Evolutionary conservation across 2,888 invertebrate species (phyloP).

Genomic region (Melanargia galathea): DNA sequence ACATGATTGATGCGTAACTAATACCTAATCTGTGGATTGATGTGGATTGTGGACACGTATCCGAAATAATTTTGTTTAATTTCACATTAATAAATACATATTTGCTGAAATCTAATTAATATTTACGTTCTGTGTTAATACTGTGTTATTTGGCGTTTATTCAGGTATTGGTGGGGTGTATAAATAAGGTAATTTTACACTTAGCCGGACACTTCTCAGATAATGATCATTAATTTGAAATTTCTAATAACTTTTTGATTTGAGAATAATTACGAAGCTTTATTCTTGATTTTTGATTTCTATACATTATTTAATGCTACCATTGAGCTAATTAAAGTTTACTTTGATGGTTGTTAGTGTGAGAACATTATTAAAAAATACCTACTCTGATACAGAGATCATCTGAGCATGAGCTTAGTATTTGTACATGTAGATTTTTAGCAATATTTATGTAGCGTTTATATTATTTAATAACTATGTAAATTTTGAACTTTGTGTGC

Average conservation of each 20-base stretch:
- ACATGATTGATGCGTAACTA: too few species aligned
- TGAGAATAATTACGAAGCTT: neutral
- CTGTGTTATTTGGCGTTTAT: conserved; percentile 7
- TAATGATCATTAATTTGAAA: neutral
- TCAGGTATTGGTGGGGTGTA: conserved; percentile 12
- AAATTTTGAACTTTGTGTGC: too few species aligned
- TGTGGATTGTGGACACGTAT: conserved; percentile 61
- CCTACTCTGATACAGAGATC: too few species aligned
- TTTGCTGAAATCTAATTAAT: conserved; percentile 3
- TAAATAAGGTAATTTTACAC: conserved; percentile 22
- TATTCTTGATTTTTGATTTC: neutral
- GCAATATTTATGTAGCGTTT: too few species aligned
- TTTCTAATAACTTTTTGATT: neutral
- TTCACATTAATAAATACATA: conserved; percentile 17
- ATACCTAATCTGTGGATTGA: too few species aligned
- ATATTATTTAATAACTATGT: too few species aligned
- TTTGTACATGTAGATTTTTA: too few species aligned
- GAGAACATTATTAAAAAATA: too few species aligned
- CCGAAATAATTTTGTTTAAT: conserved; percentile 35
- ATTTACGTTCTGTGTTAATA: neutral
- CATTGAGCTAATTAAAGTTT: too few species aligned
- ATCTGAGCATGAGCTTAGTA: too few species aligned
- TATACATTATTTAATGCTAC: neutral
- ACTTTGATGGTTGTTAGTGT: too few species aligned
- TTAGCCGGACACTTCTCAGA: conserved; percentile 4